Percentiles rank a stretch among this genome's conserved stretches.
Conservation (phyloP, 1,140 invertebrate genomes). For the Stenopsyche tienmushanensis region DNA sequence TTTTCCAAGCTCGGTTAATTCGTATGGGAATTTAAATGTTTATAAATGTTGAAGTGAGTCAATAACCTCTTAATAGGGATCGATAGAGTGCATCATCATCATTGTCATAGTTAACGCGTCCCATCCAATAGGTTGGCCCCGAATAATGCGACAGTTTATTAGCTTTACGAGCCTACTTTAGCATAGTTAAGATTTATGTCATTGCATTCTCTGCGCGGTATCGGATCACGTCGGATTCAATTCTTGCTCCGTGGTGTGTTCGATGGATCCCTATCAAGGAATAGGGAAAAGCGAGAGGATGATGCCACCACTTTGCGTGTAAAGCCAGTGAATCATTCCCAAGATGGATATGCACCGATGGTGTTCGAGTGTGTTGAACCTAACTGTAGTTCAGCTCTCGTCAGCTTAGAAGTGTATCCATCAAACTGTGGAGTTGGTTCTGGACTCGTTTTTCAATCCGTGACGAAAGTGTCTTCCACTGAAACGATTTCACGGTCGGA, state of each 20-base stretch:
- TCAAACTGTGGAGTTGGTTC: neutral
- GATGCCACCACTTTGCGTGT: no score
- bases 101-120: constrained; percentile 1
- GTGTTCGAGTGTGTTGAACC: constrained; percentile 39
- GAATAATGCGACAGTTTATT: constrained; percentile 32
- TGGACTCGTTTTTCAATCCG: constrained; percentile 1
- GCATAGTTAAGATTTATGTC: constrained; percentile 35
- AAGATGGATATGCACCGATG: constrained; percentile 41
- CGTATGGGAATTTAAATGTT: no score
- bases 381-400: constrained; percentile 31
- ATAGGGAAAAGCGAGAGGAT: no score
- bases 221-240: neutral
- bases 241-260: neutral
- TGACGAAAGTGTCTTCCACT: neutral
- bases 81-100: constrained; percentile 5
- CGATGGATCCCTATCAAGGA: no score
- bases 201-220: neutral
- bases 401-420: constrained; percentile 11
- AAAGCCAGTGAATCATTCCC: constrained; percentile 33
- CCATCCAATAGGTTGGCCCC: neutral
- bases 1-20: no score
- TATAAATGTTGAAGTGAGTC: no score
- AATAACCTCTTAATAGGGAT: constrained; percentile 8
- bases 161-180: constrained; percentile 32
- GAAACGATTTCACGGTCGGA: neutral